These are phyloP conservation scores for Diachasmimorpha longicaudata DNA, from an alignment of 1,140 invertebrate genomes.

Conservation along the genomic window DNA sequence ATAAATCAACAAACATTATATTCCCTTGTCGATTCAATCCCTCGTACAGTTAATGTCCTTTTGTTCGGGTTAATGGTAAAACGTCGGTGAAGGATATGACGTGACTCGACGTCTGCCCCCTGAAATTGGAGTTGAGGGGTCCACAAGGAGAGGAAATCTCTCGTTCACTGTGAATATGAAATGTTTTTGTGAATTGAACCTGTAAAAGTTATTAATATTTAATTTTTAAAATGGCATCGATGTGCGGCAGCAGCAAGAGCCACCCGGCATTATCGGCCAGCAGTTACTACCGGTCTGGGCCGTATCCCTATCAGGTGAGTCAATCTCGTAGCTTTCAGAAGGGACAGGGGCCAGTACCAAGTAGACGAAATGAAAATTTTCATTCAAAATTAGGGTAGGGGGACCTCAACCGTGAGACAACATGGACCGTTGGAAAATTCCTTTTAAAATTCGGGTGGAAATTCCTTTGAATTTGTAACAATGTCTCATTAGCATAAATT, in stretches of 20 bases:
- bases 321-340: not conserved
- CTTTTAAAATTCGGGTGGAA: too few species aligned
- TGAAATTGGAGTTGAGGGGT: not conserved
- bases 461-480: too few species aligned
- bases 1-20: conserved; percentile 30
- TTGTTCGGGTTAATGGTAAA: not conserved
- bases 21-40: not conserved
- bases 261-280: conserved; percentile 53
- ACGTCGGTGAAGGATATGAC: not conserved
- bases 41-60: not conserved
- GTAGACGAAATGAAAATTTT: not conserved
- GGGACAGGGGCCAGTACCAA: not conserved
- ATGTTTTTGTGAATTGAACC: not conserved
- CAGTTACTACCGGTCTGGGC: conserved; percentile 55
- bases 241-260: conserved; percentile 59
- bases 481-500: too few species aligned
- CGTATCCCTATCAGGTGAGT: conserved; percentile 60
- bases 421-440: too few species aligned
- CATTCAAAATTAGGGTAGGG: not conserved
- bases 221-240: conserved; percentile 51
- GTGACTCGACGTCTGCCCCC: not conserved
- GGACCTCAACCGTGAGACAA: too few species aligned
- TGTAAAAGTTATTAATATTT: not conserved
- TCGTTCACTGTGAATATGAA: not conserved
- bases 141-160: not conserved